A percentile compares a stretch with the other conserved stretches of the same genome.
Conservation (phyloP, 1,140 invertebrate species). For the Oryctes rhinoceros region DNA sequence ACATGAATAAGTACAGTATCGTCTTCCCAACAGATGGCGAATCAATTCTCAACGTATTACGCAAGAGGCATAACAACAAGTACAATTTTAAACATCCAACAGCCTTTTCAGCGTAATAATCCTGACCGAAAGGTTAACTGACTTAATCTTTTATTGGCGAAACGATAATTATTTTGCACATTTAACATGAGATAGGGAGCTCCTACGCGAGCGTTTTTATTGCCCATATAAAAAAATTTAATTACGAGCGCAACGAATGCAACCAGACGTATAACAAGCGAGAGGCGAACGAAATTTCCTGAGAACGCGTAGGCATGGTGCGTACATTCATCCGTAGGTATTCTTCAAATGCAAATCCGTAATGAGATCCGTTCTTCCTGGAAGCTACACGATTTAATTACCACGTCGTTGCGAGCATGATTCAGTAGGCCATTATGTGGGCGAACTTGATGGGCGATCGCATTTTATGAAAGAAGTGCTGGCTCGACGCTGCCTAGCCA, state of each 20-base stretch:
- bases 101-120: too few relatives aligned
- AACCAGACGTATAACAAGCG: neutral
- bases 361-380: constrained; percentile 21
- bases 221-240: neutral
- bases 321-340: neutral
- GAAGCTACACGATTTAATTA: neutral
- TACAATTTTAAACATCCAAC: too few relatives aligned
- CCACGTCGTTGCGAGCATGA: constrained; percentile 4
- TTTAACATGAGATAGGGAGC: neutral
- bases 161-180: neutral
- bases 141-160: neutral
- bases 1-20: too few relatives aligned
- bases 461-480: constrained; percentile 4
- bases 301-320: neutral
- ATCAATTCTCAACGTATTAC: too few relatives aligned
- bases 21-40: too few relatives aligned
- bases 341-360: constrained; percentile 14
- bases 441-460: neutral
- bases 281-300: neutral
- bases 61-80: too few relatives aligned
- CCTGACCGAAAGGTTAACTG: too few relatives aligned
- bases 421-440: constrained; percentile 17
- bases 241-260: neutral
- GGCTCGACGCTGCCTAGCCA: neutral
- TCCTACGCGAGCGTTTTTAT: neutral